phyloP scores from a whole-genome alignment of 2,888 invertebrate genomes.

The Lobophora halterata region DNA sequence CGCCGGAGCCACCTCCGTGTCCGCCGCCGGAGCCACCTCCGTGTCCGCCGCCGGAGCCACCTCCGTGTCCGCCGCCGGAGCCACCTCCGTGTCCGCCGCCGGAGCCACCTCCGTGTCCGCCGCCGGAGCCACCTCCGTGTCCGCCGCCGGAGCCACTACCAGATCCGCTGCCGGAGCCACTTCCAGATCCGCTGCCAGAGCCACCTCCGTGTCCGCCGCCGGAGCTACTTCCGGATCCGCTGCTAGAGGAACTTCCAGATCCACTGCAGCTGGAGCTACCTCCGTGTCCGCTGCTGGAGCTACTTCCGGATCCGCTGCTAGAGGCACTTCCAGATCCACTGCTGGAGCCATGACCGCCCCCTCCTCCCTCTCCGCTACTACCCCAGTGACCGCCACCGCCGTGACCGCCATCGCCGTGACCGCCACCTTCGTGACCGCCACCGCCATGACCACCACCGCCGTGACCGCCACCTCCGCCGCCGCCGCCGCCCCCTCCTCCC shows the following conservation, averaged over 20 bases:
- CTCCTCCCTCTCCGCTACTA: constrained; percentile 25
- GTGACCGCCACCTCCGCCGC: constrained; percentile 24
- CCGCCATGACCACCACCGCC: constrained; percentile 20
- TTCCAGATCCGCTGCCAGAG: constrained; percentile 21
- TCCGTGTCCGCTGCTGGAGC: constrained; percentile 28
- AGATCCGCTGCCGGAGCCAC: constrained; percentile 11
- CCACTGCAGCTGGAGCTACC: constrained; percentile 31
- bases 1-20: constrained; percentile 27
- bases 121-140: constrained; percentile 38
- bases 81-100: constrained; percentile 31
- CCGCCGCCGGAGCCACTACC: constrained; percentile 23
- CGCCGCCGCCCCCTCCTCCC: constrained; percentile 22
- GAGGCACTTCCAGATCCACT: constrained; percentile 32
- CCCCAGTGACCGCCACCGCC: constrained; percentile 11
- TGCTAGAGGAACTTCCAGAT: constrained; percentile 30
- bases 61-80: constrained; percentile 27
- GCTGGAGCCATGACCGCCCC: constrained; percentile 44
- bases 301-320: constrained; percentile 26
- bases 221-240: no score
- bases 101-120: constrained; percentile 30
- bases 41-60: constrained; percentile 19
- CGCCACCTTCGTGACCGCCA: constrained; percentile 18
- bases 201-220: constrained; percentile 17
- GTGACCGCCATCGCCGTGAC: constrained; percentile 20
- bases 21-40: constrained; percentile 14